These are phyloP conservation scores for Rhopilema esculentum DNA, from an alignment of 30 jellyfish, hydroid and myxozoan species.

Conservation along the genomic window DNA sequence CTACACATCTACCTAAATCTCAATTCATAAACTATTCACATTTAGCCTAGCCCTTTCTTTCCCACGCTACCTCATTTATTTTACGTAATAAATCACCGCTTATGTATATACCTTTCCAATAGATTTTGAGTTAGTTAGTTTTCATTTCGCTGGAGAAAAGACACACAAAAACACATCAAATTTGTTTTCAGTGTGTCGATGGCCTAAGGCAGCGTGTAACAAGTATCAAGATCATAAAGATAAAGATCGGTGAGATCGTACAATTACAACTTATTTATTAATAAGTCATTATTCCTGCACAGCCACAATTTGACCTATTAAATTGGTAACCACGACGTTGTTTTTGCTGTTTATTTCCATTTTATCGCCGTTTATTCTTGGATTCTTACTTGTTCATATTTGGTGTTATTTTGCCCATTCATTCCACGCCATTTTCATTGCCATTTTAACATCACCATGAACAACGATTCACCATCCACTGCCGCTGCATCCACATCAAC, in stretches of 20 bases:
- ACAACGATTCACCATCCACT: not conserved
- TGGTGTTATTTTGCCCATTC: not conserved
- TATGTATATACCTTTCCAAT: not conserved
- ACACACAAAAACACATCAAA: not conserved
- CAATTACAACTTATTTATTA: not conserved
- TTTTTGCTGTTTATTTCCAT: not conserved
- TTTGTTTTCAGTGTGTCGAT: not conserved
- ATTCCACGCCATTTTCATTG: not conserved
- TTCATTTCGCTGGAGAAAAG: not conserved
- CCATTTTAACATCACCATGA: constrained; percentile 6
- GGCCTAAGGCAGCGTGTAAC: not conserved
- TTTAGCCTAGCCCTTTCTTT: not conserved
- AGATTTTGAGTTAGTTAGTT: not conserved
- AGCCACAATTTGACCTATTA: not conserved
- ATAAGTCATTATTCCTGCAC: not conserved
- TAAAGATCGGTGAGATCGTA: not conserved
- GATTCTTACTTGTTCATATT: not conserved
- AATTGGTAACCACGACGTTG: not conserved
- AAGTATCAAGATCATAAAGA: not conserved
- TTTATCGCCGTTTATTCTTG: not conserved
- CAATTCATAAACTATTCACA: not conserved
- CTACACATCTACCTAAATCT: not conserved
- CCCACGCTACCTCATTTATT: not conserved
- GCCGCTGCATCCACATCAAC: constrained; percentile 4
- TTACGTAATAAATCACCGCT: not conserved